Evolutionary conservation across 2,888 invertebrate genomes (phyloP).

Genomic region (Pachliopta kotzebuea): DNA sequence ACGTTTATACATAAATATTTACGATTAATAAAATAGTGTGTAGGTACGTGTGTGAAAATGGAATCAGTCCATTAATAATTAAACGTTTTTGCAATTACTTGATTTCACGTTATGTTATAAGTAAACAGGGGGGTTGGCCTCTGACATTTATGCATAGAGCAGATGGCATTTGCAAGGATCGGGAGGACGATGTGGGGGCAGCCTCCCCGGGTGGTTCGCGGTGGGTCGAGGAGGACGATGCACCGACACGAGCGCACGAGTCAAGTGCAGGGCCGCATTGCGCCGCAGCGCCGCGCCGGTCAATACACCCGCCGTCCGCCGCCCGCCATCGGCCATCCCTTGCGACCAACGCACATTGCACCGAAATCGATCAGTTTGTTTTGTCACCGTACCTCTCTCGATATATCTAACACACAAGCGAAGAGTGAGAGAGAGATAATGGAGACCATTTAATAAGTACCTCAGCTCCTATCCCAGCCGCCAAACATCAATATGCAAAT

Average conservation of each 20-base stretch:
- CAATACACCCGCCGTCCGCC: conserved; percentile 54
- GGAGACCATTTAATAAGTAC: too few relatives aligned
- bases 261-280: conserved; percentile 73
- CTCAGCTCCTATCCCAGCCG: too few relatives aligned
- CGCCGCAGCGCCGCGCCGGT: conserved; percentile 63
- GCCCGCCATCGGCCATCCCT: conserved; percentile 36
- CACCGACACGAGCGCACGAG: conserved; percentile 66
- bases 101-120: background rate
- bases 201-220: conserved; percentile 28
- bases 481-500: too few relatives aligned
- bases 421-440: too few relatives aligned
- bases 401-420: background rate
- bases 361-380: conserved; percentile 15
- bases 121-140: conserved; percentile 15
- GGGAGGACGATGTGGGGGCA: conserved; percentile 38
- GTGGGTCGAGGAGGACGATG: conserved; percentile 62
- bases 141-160: conserved; percentile 35
- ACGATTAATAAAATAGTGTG: too few relatives aligned
- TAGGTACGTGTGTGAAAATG: too few relatives aligned
- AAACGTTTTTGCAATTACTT: too few relatives aligned
- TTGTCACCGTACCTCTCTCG: background rate
- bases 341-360: conserved; percentile 25
- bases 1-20: too few relatives aligned
- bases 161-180: conserved; percentile 48
- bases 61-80: too few relatives aligned